Evolutionary conservation across 2,113 vertebrate genomes (phyloP).

Genomic region (Chamaetylas fuelleborni): DNA sequence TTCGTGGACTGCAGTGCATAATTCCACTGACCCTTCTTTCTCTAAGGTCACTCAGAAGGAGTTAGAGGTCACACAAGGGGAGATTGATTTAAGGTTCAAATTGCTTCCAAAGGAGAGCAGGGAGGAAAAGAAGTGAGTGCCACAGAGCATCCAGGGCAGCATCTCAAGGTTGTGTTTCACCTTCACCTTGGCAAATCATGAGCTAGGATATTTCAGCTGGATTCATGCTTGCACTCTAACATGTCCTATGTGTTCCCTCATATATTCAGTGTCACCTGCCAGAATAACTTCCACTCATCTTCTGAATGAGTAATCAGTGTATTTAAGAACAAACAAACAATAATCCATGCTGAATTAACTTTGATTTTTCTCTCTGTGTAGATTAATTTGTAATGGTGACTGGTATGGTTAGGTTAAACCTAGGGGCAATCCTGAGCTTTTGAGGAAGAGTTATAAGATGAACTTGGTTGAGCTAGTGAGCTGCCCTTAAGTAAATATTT

Average conservation of each 20-base stretch:
- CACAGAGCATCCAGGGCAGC: neutral
- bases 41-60: constrained; percentile 1
- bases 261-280: neutral
- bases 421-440: neutral
- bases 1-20: neutral
- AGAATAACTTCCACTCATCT: neutral
- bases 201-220: neutral
- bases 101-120: neutral
- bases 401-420: neutral
- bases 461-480: neutral
- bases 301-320: neutral
- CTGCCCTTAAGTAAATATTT: neutral
- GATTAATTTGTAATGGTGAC: neutral
- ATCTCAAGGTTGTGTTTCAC: neutral
- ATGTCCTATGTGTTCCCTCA: neutral
- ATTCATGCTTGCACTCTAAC: neutral
- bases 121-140: neutral
- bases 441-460: neutral
- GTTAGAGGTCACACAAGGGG: neutral
- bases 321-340: neutral
- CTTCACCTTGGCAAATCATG: neutral
- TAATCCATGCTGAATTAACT: neutral
- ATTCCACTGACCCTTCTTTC: constrained; percentile 14
- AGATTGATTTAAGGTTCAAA: constrained; percentile 38
- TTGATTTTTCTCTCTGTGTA: neutral